Evolutionary conservation across 2,797 vertebrate genomes (phyloP).

Genomic region (Selene dorsalis): DNA sequence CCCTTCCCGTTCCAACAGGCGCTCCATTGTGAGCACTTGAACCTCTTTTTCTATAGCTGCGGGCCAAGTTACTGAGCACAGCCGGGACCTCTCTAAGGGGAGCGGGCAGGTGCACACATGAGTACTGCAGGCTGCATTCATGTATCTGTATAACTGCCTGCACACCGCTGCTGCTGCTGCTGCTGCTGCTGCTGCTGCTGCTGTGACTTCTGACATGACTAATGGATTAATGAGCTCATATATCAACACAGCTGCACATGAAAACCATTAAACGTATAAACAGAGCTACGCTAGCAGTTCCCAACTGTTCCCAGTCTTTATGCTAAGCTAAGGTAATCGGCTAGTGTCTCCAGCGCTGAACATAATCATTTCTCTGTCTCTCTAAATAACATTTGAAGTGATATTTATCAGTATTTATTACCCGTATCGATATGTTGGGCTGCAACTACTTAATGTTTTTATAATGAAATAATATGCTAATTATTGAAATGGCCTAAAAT

Average conservation of each 20-base stretch:
- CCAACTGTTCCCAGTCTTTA: neutral
- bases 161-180: too few relatives aligned
- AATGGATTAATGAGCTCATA: neutral
- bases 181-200: too few relatives aligned
- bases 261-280: neutral
- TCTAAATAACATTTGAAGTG: neutral
- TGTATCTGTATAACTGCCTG: neutral
- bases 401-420: neutral
- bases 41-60: constrained; percentile 37
- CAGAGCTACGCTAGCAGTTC: neutral
- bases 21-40: constrained; percentile 48
- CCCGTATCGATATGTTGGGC: neutral
- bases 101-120: constrained; percentile 50
- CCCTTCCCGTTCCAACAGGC: constrained; percentile 38
- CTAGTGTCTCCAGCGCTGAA: neutral
- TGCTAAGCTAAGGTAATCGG: neutral
- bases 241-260: neutral
- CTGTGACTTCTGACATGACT: neutral
- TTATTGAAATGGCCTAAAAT: neutral
- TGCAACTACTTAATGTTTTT: neutral
- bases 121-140: constrained; percentile 2
- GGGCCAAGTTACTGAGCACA: constrained; percentile 20
- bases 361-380: neutral
- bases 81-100: neutral
- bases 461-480: neutral